These are phyloP conservation scores for Loxodonta africana DNA, from an alignment of 2,113 vertebrate species.

Conservation along the genomic window DNA sequence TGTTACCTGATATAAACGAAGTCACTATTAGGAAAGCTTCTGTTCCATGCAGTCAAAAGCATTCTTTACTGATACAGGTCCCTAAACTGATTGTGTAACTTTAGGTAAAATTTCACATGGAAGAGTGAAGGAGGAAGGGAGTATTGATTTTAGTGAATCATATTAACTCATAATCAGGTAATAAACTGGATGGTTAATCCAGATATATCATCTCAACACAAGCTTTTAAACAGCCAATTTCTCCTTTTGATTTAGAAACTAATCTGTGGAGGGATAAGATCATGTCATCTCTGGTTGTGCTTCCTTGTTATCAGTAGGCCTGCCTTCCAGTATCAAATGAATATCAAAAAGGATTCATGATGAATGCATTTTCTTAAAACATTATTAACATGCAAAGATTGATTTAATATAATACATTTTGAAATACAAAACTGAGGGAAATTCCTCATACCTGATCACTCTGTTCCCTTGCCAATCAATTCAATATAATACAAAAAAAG, in stretches of 20 bases:
- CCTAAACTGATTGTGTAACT: not conserved
- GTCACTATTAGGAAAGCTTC: not conserved
- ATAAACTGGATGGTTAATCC: not conserved
- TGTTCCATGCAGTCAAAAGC: not conserved
- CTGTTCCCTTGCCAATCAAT: conserved; percentile 1
- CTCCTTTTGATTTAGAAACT: not conserved
- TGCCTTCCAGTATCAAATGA: not conserved
- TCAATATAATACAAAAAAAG: not conserved
- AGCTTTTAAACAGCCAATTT: not conserved
- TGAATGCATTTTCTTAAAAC: not conserved
- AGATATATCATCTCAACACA: not conserved
- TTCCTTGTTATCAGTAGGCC: not conserved
- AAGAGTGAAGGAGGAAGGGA: not conserved
- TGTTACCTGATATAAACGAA: not conserved
- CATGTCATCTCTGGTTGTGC: not conserved
- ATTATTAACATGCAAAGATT: not conserved
- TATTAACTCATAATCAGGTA: not conserved
- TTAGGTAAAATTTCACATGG: not conserved
- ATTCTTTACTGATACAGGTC: not conserved
- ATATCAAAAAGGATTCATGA: not conserved
- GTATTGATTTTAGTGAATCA: not conserved
- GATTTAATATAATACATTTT: not conserved
- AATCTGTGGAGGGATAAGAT: not conserved
- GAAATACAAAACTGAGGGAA: not conserved
- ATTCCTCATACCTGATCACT: not conserved